phyloP scores from a whole-genome alignment of 2,797 vertebrate genomes.

The Masticophis lateralis region DNA sequence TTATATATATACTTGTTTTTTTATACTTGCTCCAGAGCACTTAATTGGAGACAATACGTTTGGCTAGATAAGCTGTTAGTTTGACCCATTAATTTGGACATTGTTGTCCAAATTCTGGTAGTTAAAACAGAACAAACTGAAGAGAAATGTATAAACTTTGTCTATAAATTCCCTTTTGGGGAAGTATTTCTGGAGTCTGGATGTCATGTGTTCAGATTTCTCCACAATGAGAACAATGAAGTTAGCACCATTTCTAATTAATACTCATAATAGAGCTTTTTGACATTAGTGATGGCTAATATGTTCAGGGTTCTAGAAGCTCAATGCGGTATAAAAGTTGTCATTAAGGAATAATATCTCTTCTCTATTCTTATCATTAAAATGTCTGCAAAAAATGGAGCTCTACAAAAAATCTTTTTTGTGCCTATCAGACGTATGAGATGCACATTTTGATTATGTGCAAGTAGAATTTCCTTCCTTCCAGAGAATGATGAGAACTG shows the following conservation, averaged over 20 bases:
- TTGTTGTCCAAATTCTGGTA: background rate
- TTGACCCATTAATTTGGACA: background rate
- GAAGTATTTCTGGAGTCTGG: background rate
- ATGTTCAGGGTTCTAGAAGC: slow-evolving; percentile 34
- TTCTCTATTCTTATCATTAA: slow-evolving; percentile 19
- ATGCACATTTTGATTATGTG: background rate
- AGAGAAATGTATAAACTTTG: slow-evolving; percentile 43
- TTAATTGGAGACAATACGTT: slow-evolving; percentile 20
- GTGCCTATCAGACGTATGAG: background rate
- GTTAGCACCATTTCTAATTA: slow-evolving; percentile 39
- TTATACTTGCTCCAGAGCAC: background rate
- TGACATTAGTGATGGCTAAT: slow-evolving; percentile 23
- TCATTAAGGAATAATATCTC: background rate
- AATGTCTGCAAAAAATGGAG: background rate
- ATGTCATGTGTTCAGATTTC: slow-evolving; percentile 14
- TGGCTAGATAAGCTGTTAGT: background rate
- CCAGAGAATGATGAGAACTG: background rate
- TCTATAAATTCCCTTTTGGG: slow-evolving; percentile 1
- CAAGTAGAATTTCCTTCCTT: background rate
- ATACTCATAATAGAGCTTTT: slow-evolving; percentile 40
- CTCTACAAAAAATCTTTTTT: background rate
- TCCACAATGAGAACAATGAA: slow-evolving; percentile 28
- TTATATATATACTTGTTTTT: background rate
- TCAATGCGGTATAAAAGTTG: slow-evolving; percentile 20
- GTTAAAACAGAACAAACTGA: background rate